Evolutionary conservation across 2,113 vertebrate species (phyloP), one percentile per base, ranked within the genome.

Genomic region (Collichthys lucidus): DNA sequence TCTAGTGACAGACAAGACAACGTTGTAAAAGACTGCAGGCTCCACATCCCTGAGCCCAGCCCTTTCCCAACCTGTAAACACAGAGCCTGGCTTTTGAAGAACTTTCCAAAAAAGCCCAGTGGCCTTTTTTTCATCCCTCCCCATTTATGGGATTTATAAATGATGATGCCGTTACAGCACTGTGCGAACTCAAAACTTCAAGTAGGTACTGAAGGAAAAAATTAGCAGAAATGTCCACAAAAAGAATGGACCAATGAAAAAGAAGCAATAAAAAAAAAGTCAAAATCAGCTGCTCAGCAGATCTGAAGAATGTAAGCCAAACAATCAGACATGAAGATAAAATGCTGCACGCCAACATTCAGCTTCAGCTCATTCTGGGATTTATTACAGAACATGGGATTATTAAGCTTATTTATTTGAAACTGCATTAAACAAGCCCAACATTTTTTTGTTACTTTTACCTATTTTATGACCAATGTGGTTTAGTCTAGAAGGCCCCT

Each of bases 1-100:
- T 96, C 97, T 97, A 96, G 95, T 96, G 97, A 98, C 96, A 97
- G 96, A 96, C 96, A 96, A 97, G 96, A 95, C 95, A 93, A 95
- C 26, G 84, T 95, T 96, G 96, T 96, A 93, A 95, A 95, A 94
- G 89, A 93, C 77, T 81, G 85, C 93, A 94, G 93, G 88, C 94
- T 94, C 90, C 92, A 88, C 74, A 60, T 82, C 71, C 46, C 80
- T 11, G 79, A 82, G 88, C 89, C 91, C 91, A 80, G 83, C 84
- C 84, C 88, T 65, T 56, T 65, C 87, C 61, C 78, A 88, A 83
- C 89, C 89, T 84, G 91, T 95, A 94, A 95, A 93, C 92, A 94
- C 88, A 87, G 88, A 86, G 76, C 81, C 44, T 6, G 29, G 80
- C 89, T 92, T 92, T 92, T 93, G 89, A 92, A 94, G 89, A 92